phyloP scores from a whole-genome alignment of 2,888 invertebrate species.

The Dicyrtoma fusca region DNA sequence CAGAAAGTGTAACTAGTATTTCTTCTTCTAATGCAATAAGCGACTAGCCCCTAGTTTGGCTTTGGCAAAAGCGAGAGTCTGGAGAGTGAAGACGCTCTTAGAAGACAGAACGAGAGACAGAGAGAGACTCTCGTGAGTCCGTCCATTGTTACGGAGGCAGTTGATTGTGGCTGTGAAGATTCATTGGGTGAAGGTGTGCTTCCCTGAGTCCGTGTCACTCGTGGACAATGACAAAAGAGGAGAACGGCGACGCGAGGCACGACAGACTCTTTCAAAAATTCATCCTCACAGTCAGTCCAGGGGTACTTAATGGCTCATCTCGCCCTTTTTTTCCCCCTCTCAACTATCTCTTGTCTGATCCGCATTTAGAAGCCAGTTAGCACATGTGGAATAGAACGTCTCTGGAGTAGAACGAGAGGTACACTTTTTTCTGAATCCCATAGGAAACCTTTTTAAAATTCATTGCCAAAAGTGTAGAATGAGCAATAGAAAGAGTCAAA shows the following conservation, averaged over 20 bases:
- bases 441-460: too few relatives aligned
- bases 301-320: slow-evolving; percentile 3
- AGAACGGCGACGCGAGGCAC: slow-evolving; percentile 6
- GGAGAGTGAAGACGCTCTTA: background rate
- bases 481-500: too few relatives aligned
- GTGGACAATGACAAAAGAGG: slow-evolving; percentile 6
- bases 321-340: background rate
- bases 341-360: background rate
- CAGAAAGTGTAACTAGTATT: too few relatives aligned
- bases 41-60: too few relatives aligned
- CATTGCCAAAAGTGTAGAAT: too few relatives aligned
- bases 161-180: background rate
- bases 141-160: background rate
- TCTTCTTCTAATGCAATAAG: too few relatives aligned
- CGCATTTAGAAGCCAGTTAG: too few relatives aligned
- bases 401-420: too few relatives aligned
- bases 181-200: background rate
- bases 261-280: slow-evolving; percentile 3
- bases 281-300: background rate
- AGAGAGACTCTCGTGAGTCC: background rate
- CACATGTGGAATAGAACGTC: too few relatives aligned
- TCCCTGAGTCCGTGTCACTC: background rate
- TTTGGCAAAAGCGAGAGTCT: background rate
- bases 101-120: background rate
- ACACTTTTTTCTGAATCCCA: too few relatives aligned